Conservation (phyloP, 2,888 invertebrate species). For the Pheosia gnoma region DNA sequence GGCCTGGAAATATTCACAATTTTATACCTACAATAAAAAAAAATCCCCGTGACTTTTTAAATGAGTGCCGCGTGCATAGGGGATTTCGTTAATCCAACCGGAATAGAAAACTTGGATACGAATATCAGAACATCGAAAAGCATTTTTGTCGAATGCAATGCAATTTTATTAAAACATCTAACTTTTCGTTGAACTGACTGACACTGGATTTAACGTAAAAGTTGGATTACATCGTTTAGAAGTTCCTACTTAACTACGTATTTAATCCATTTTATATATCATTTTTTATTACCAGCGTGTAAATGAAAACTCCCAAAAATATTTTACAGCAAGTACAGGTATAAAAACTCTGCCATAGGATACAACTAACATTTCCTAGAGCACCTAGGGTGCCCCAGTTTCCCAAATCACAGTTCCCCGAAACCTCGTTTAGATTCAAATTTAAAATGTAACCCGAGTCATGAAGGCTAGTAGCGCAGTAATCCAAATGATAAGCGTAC, state of each 20-base stretch:
- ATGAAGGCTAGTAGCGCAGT: conserved; percentile 35
- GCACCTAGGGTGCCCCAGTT: neutral
- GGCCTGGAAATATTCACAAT: conserved; percentile 73
- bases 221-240: too few relatives aligned
- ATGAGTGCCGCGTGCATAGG: conserved; percentile 30
- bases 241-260: too few relatives aligned
- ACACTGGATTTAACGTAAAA: too few relatives aligned
- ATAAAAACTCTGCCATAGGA: too few relatives aligned
- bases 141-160: too few relatives aligned
- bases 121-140: conserved; percentile 14
- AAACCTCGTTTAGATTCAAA: conserved; percentile 50
- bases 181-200: too few relatives aligned
- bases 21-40: conserved; percentile 48
- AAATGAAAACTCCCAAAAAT: too few relatives aligned
- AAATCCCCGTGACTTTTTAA: conserved; percentile 51
- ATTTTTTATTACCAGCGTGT: too few relatives aligned
- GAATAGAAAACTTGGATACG: conserved; percentile 27
- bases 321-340: too few relatives aligned
- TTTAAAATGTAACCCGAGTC: conserved; percentile 45
- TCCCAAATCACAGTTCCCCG: conserved; percentile 24
- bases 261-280: too few relatives aligned
- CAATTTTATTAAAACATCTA: too few relatives aligned
- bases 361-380: too few relatives aligned
- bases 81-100: conserved; percentile 38
- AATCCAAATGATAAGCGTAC: conserved; percentile 78